Conservation (phyloP, 2,797 vertebrate species). For the Eidolon dupreanum region DNA sequence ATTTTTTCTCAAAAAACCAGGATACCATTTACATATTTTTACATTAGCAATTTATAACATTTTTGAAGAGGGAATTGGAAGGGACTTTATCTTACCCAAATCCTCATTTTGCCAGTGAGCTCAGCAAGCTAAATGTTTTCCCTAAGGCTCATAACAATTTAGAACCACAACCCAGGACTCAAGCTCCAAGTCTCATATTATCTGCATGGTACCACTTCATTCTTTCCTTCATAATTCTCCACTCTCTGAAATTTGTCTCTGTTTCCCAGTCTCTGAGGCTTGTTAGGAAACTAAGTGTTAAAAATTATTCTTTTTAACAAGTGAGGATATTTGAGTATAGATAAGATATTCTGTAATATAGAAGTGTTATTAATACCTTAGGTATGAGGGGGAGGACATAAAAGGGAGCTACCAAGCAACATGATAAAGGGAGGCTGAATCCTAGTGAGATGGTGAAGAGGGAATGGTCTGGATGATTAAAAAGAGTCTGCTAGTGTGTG, state of each 20-base stretch:
- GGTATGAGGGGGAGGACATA: background rate
- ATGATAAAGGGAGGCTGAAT: background rate
- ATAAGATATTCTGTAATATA: background rate
- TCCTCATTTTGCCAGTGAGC: background rate
- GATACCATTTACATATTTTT: background rate
- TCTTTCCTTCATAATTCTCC: background rate
- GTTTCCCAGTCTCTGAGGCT: background rate
- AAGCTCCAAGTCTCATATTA: background rate
- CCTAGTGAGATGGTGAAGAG: background rate
- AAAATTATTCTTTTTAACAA: background rate
- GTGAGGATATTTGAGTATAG: background rate
- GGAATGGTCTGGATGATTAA: background rate
- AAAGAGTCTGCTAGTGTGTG: background rate
- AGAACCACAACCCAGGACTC: background rate
- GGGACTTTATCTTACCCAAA: background rate
- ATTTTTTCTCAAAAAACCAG: background rate
- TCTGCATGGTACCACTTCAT: background rate
- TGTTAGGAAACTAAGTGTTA: background rate
- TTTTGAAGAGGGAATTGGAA: background rate
- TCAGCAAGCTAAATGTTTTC: background rate
- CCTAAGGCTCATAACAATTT: background rate
- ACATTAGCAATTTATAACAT: background rate
- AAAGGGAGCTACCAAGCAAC: background rate
- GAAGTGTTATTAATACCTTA: background rate
- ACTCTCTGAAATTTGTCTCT: background rate